Conservation (phyloP, 2,888 invertebrate species). For the Axea sp. region DNA sequence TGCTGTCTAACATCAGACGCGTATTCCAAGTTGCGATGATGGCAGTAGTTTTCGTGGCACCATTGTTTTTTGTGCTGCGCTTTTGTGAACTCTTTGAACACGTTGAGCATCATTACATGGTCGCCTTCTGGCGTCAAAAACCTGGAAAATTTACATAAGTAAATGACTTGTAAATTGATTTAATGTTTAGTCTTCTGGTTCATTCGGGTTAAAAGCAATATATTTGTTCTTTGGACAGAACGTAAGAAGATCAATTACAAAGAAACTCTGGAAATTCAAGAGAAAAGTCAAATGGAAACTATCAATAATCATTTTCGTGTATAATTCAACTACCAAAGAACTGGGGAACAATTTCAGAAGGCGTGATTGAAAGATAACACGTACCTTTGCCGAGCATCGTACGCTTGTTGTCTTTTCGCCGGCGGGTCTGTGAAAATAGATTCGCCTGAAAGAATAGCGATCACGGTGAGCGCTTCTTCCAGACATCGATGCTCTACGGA, state of each 20-base stretch:
- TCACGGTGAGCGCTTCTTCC: slow-evolving; percentile 90
- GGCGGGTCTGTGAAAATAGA: slow-evolving; percentile 88
- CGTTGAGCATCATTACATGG: slow-evolving; percentile 93
- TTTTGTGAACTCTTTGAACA: slow-evolving; percentile 89
- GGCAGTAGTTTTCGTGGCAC: slow-evolving; percentile 94
- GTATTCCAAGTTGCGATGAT: slow-evolving; percentile 89
- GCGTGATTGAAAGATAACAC: slow-evolving; percentile 3
- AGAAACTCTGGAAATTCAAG: no score
- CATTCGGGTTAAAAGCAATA: no score
- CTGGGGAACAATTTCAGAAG: neutral
- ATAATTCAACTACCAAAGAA: slow-evolving; percentile 2
- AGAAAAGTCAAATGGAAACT: no score
- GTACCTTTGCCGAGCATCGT: slow-evolving; percentile 83
- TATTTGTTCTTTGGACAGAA: no score
- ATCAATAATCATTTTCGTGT: neutral
- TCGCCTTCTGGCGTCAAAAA: slow-evolving; percentile 94
- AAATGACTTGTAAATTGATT: no score
- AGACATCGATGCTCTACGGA: slow-evolving; percentile 89
- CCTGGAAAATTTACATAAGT: slow-evolving; percentile 82
- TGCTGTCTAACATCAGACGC: slow-evolving; percentile 91
- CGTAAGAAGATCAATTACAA: no score
- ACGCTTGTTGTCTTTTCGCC: slow-evolving; percentile 88
- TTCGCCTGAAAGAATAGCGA: slow-evolving; percentile 94
- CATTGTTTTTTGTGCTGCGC: slow-evolving; percentile 87
- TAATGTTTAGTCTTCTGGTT: no score